phyloP scores from a whole-genome alignment of 2,113 vertebrate genomes.

The Pogonocichla stellata region DNA sequence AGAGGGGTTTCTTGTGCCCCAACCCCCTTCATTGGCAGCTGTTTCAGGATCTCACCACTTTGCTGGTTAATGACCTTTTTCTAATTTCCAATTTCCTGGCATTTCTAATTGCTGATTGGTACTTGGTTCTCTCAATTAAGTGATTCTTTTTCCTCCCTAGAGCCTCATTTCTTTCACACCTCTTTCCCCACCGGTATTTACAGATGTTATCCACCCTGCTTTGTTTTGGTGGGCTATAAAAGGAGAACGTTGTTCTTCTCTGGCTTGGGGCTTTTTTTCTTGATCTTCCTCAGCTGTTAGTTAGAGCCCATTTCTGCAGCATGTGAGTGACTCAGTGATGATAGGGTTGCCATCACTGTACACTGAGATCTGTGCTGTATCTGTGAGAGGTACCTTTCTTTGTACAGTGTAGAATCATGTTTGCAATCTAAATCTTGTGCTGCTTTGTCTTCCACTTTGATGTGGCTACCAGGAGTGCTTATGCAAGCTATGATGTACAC shows the following conservation, averaged over 20 bases:
- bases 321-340: neutral
- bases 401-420: neutral
- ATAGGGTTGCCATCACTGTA: neutral
- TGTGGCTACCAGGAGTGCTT: neutral
- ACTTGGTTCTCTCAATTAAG: conserved; percentile 21
- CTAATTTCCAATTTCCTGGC: conserved; percentile 27
- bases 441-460: neutral
- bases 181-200: neutral
- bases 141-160: neutral
- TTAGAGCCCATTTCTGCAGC: neutral
- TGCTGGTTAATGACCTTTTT: neutral
- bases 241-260: neutral
- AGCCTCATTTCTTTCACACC: neutral
- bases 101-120: conserved; percentile 19
- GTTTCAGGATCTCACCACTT: neutral
- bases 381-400: neutral
- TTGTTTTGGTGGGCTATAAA: neutral
- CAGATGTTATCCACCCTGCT: neutral
- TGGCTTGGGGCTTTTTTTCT: neutral
- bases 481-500: neutral
- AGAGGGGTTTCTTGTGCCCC: neutral
- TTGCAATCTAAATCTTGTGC: neutral
- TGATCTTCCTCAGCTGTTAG: neutral
- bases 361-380: neutral
- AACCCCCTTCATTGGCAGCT: neutral